Conservation (phyloP, 2,888 invertebrate species). For the Drosophila greeni region DNA sequence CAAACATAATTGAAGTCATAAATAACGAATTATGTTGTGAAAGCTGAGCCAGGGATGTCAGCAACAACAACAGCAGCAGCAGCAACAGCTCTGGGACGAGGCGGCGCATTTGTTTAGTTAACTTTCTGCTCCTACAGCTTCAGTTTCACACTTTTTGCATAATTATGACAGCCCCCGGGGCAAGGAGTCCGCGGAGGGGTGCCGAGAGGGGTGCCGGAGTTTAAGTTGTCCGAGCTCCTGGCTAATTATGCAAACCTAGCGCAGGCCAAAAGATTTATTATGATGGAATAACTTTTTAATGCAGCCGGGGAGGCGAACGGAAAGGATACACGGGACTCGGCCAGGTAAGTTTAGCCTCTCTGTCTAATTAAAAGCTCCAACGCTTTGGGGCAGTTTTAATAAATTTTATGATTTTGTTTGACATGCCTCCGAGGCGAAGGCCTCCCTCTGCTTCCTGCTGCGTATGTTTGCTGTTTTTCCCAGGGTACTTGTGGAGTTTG, state of each 20-base stretch:
- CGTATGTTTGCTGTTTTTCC: background rate
- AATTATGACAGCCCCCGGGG: slow-evolving; percentile 59
- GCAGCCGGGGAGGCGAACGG: background rate
- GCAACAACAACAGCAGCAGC: slow-evolving; percentile 7
- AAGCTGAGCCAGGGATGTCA: slow-evolving; percentile 55
- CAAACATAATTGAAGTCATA: slow-evolving; percentile 75
- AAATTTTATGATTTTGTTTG: slow-evolving; percentile 64
- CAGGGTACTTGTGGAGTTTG: background rate
- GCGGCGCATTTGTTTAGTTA: slow-evolving; percentile 59
- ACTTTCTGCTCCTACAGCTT: slow-evolving; percentile 31
- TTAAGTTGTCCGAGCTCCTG: slow-evolving; percentile 29
- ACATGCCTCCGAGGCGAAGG: slow-evolving; percentile 34
- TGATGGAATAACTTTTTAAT: slow-evolving; percentile 69
- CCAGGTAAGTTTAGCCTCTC: background rate
- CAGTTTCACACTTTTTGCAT: slow-evolving; percentile 69
- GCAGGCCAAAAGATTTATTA: slow-evolving; percentile 64
- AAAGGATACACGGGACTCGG: background rate
- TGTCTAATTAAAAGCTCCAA: slow-evolving; percentile 65
- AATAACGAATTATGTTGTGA: slow-evolving; percentile 73
- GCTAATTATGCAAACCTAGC: slow-evolving; percentile 66
- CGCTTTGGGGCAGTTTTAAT: slow-evolving; percentile 56
- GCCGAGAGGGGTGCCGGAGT: slow-evolving; percentile 2
- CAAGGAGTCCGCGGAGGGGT: slow-evolving; percentile 2
- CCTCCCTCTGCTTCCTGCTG: slow-evolving; percentile 24
- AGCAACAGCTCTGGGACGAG: slow-evolving; percentile 2